Percentiles rank a stretch among this genome's conserved stretches.
Conservation (phyloP, 35 echinoderm and acorn worm genomes). For the Ophiothrix spiculata region DNA sequence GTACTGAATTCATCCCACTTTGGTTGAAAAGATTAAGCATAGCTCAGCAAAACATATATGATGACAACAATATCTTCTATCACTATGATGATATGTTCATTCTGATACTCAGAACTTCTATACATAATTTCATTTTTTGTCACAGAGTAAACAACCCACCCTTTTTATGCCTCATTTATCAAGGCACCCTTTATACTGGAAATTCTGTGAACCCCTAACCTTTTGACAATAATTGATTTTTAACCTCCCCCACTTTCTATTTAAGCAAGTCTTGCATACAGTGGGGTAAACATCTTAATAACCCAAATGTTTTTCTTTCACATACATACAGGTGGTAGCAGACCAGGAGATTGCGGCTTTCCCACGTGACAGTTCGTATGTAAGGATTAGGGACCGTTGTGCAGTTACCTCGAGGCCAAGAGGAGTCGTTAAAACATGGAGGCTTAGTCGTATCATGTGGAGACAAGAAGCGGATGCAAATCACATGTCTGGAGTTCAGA, state of each 20-base stretch:
- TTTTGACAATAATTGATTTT: too few relatives aligned
- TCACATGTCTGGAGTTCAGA: constrained; percentile 79
- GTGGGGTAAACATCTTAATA: background rate
- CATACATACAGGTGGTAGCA: constrained; percentile 62
- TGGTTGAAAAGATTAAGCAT: background rate
- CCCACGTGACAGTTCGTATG: constrained; percentile 77
- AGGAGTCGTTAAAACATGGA: constrained; percentile 65
- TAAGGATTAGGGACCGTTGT: constrained; percentile 72
- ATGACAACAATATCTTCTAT: too few relatives aligned
- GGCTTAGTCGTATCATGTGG: constrained; percentile 78
- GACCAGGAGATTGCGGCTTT: constrained; percentile 80
- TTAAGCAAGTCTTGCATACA: background rate
- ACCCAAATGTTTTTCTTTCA: background rate
- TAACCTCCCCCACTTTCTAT: too few relatives aligned
- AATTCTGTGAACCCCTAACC: too few relatives aligned
- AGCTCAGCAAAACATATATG: too few relatives aligned
- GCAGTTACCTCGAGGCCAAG: constrained; percentile 83
- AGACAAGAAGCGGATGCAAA: constrained; percentile 72
- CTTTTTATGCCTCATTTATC: too few relatives aligned
- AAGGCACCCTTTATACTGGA: too few relatives aligned
- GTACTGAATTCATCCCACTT: background rate
- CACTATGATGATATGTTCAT: too few relatives aligned
- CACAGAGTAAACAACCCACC: too few relatives aligned
- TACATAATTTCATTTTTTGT: too few relatives aligned
- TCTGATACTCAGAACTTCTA: too few relatives aligned